Percentiles rank a stretch among this genome's conserved stretches.
Conservation (phyloP, 2,888 invertebrate genomes). For the Fragum fragum region DNA sequence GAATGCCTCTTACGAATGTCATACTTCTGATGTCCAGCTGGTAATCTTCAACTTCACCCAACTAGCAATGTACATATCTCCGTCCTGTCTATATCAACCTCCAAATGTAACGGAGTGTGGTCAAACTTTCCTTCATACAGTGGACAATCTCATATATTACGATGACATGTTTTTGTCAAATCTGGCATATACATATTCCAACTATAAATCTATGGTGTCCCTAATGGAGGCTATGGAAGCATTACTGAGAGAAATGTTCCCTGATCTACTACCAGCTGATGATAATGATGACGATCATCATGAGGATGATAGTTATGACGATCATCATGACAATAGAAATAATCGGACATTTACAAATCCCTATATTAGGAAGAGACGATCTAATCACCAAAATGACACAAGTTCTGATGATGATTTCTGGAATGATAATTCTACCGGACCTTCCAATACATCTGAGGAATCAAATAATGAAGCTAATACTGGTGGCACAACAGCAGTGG, state of each 20-base stretch:
- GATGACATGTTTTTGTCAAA: conserved; percentile 34
- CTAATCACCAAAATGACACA: neutral
- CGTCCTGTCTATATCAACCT: conserved; percentile 28
- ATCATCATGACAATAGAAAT: neutral
- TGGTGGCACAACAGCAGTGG: neutral
- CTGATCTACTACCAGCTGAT: neutral
- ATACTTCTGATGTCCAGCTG: conserved; percentile 31
- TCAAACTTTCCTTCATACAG: conserved; percentile 22
- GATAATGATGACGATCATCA: conserved; percentile 2
- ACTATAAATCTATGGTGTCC: conserved; percentile 9
- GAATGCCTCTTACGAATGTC: conserved; percentile 51
- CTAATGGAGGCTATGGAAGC: conserved; percentile 12
- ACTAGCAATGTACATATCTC: conserved; percentile 11
- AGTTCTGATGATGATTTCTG: neutral
- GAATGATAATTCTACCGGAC: neutral
- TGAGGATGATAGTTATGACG: neutral
- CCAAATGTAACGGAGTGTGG: conserved; percentile 30
- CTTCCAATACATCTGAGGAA: neutral
- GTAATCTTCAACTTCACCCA: conserved; percentile 35
- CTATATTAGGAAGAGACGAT: conserved; percentile 8
- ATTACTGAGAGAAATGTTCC: conserved; percentile 18
- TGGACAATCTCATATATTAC: conserved; percentile 37
- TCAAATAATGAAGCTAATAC: neutral
- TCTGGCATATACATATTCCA: neutral
- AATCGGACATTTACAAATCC: conserved; percentile 14